Evolutionary conservation across 2,113 vertebrate species (phyloP), one percentile per base, ranked within the genome.

Genomic region (Anoura caudifer): DNA sequence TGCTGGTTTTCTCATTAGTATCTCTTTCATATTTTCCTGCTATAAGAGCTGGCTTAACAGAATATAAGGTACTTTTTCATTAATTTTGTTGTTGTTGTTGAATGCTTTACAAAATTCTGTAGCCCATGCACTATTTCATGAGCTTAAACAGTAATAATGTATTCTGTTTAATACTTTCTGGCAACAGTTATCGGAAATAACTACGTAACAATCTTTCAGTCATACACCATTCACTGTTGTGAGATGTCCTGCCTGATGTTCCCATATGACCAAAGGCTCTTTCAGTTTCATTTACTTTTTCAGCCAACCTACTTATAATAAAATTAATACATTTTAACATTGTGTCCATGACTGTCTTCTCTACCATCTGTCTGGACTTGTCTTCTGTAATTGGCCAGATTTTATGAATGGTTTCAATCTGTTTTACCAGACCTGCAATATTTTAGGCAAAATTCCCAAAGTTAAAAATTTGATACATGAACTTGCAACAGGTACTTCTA

Each of bases 281-380:
- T 96, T 94, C 24, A 63, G n/a, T 33, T 96, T 87, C 41, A 77
- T 89, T 92, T 80, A 79, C 20, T 75, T 84, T 92, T 91, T 91
- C 22, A 83, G 93, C 84, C 96, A 97, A 81, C 33, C 45, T 95
- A 72, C 52, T 96, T 86, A 95, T 75, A 92, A 95, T 92, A 95
- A 93, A 96, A 95, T 95, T 95, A 95, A 97, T 97, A 88, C 17
- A 82, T 88, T 88, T 91, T 94, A 95, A 70, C 59, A 95, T 90
- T 24, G 20, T 45, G 52, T 92, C 38, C 45, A 75, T 79, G 20
- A n/a, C 22, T 95, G 80, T 95, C 54, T 95, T 45, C 33, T 90
- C 9, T 77, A 45, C 38, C 54, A 88, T 88, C 76, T 95, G 90
- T 97, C 92, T 95, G 96, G 80, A 82, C 45, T 65, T 85, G 28